phyloP scores from a whole-genome alignment of 2,113 vertebrate genomes.

The Callipepla californica region DNA sequence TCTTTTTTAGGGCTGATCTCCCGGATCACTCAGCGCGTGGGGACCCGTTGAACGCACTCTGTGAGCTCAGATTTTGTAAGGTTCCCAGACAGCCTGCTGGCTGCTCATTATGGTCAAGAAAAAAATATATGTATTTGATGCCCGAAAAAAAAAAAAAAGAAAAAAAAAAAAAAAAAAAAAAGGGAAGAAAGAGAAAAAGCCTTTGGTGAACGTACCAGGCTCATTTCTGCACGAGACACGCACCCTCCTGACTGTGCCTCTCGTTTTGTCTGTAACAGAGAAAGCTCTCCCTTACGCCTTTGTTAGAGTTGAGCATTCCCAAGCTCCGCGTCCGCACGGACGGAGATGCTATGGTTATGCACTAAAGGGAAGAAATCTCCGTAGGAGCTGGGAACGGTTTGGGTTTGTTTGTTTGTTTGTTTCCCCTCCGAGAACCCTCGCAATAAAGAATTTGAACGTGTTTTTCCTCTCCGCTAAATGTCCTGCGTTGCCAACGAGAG shows the following conservation, averaged over 20 bases:
- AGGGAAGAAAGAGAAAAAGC: neutral
- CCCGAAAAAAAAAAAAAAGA: neutral
- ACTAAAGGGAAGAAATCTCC: slow-evolving; percentile 33
- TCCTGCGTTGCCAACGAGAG: slow-evolving; percentile 67
- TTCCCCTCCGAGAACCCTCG: neutral
- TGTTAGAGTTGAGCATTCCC: slow-evolving; percentile 49
- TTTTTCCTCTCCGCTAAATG: slow-evolving; percentile 61
- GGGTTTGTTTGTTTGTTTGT: neutral
- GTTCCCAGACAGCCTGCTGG: slow-evolving; percentile 63
- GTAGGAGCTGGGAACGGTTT: slow-evolving; percentile 18
- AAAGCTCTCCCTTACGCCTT: slow-evolving; percentile 56
- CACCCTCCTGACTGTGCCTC: slow-evolving; percentile 37
- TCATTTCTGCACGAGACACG: slow-evolving; percentile 47
- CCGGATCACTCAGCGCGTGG: slow-evolving; percentile 63
- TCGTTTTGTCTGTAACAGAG: slow-evolving; percentile 19
- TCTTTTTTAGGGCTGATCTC: slow-evolving; percentile 73
- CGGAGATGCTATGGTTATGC: slow-evolving; percentile 10
- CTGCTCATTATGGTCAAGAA: slow-evolving; percentile 47
- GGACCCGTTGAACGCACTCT: slow-evolving; percentile 37
- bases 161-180: neutral
- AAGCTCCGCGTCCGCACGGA: slow-evolving; percentile 57
- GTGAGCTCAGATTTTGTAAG: slow-evolving; percentile 64
- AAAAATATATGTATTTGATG: neutral
- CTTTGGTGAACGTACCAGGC: slow-evolving; percentile 10
- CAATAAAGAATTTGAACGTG: slow-evolving; percentile 55